Evolutionary conservation across 2,888 invertebrate genomes (phyloP).

Genomic region (Auanema freiburgensis): DNA sequence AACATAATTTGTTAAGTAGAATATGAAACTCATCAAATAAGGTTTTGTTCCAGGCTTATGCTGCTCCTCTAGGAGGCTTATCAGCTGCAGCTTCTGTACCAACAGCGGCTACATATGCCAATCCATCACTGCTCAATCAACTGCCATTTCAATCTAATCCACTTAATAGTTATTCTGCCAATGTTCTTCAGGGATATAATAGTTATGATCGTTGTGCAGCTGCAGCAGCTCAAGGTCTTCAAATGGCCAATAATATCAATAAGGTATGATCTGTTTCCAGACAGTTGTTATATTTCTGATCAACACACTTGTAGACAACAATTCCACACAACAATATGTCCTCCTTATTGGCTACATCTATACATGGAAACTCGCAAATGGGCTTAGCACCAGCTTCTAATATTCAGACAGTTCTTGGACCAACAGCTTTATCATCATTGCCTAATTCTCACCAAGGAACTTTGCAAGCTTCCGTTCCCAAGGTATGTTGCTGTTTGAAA

Average conservation of each 20-base stretch:
- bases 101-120: constrained; percentile 25
- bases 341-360: no score
- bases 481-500: no score
- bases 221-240: no score
- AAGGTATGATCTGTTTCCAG: no score
- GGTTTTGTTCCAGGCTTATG: constrained; percentile 1
- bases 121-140: constrained; percentile 20
- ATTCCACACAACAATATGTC: no score
- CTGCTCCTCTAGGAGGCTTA: constrained; percentile 10
- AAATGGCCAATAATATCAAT: no score
- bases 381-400: constrained; percentile 7
- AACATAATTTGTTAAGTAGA: no score
- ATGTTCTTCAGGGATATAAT: constrained; percentile 1
- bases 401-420: background rate
- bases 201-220: background rate
- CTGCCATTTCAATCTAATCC: constrained; percentile 34
- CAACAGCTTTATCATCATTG: constrained; percentile 3
- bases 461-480: constrained; percentile 14
- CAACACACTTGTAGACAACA: background rate
- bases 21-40: no score
- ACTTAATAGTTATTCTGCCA: constrained; percentile 14
- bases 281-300: background rate
- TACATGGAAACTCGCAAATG: no score
- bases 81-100: background rate
- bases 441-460: constrained; percentile 3